phyloP scores from a whole-genome alignment of 2,797 vertebrate genomes.

The Microctenopoma lineatum region DNA sequence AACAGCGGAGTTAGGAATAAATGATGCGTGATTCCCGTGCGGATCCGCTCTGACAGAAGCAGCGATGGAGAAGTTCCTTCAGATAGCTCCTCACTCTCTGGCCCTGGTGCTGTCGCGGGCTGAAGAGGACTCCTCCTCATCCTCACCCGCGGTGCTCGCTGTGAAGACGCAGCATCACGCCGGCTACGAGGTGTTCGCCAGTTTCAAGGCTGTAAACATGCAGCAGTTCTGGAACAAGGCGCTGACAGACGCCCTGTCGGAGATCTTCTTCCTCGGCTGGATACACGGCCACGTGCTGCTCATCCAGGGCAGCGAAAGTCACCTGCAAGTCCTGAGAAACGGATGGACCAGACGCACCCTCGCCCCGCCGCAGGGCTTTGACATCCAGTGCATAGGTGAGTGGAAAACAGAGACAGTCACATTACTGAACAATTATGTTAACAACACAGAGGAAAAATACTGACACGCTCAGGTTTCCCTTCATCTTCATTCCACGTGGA shows the following conservation, averaged over 20 bases:
- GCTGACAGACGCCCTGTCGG: conserved; percentile 90
- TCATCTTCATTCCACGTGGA: background rate
- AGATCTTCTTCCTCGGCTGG: conserved; percentile 97
- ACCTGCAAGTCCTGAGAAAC: conserved; percentile 92
- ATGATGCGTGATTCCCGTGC: background rate
- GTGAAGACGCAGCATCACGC: conserved; percentile 83
- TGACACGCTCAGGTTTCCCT: too few relatives aligned
- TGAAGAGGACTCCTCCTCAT: conserved; percentile 31
- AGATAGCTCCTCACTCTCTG: conserved; percentile 93
- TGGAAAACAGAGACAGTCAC: background rate
- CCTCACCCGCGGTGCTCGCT: conserved; percentile 18
- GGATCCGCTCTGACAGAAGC: background rate
- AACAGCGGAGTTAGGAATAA: background rate
- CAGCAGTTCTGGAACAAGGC: conserved; percentile 95
- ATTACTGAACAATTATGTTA: background rate
- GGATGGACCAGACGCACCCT: conserved; percentile 92
- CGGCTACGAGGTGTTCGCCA: conserved; percentile 95
- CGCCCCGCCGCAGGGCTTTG: conserved; percentile 89
- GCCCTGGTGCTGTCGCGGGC: conserved; percentile 89
- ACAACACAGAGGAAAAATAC: too few relatives aligned
- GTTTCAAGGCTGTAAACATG: conserved; percentile 96
- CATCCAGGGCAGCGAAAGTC: conserved; percentile 91
- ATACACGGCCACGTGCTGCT: conserved; percentile 94
- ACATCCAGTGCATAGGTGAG: conserved; percentile 91
- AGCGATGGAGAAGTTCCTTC: conserved; percentile 86